Conservation (phyloP, 2,113 vertebrate species). For the Lagopus muta region DNA sequence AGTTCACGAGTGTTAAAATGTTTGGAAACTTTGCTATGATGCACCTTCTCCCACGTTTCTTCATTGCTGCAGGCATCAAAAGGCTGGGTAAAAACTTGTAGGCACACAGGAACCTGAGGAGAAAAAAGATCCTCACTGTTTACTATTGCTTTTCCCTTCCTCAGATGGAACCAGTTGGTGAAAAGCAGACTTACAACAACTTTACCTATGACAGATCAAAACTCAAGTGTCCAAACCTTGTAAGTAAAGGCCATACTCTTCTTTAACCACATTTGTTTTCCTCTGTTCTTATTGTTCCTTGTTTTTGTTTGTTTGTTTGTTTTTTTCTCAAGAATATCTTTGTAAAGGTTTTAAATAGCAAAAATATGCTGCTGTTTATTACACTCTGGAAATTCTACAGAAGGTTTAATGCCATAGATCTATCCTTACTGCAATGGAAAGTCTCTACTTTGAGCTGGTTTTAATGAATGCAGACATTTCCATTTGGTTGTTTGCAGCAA, state of each 20-base stretch:
- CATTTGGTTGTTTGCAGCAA: not conserved
- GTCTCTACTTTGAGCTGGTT: not conserved
- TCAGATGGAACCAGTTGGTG: slow-evolving; percentile 89
- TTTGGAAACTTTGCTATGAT: not conserved
- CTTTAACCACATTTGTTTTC: not conserved
- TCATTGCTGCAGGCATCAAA: not conserved
- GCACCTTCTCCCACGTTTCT: not conserved
- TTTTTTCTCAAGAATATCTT: not conserved
- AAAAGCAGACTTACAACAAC: slow-evolving; percentile 87
- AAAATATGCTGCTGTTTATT: not conserved
- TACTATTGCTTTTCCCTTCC: slow-evolving; percentile 33
- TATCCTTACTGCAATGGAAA: not conserved
- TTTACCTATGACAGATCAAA: slow-evolving; percentile 83
- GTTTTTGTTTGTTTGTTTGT: not conserved
- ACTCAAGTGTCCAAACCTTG: slow-evolving; percentile 87
- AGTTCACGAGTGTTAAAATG: not conserved
- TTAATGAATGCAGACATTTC: not conserved
- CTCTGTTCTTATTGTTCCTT: not conserved
- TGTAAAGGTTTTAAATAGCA: not conserved
- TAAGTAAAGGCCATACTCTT: slow-evolving; percentile 71
- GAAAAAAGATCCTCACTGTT: not conserved
- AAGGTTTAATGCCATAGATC: not conserved
- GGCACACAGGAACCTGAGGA: not conserved
- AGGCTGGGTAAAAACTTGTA: not conserved
- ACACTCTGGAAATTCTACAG: not conserved